A percentile compares a stretch with the other conserved stretches of the same genome.
Evolutionary conservation across 2,113 vertebrate species (phyloP).

Genomic region (Coracopsis vasa): DNA sequence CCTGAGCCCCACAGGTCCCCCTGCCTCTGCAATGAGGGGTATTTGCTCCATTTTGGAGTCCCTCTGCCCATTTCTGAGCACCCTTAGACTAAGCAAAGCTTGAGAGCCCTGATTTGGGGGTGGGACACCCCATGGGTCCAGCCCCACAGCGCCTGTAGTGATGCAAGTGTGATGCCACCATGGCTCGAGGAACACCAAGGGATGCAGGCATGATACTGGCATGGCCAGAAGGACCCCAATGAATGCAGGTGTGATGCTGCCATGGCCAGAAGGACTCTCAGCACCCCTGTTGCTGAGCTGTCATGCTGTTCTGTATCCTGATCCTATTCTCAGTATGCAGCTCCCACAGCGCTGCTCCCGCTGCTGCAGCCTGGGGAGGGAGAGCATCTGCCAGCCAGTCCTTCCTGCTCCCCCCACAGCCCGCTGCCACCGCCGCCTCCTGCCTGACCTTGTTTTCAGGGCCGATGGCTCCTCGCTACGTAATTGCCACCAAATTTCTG

Average conservation of each 20-base stretch:
- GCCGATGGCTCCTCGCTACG: not conserved
- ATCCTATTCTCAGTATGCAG: not conserved
- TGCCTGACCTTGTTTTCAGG: not conserved
- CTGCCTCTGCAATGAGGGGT: fast-evolving
- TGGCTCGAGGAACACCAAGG: not conserved
- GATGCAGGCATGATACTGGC: not conserved
- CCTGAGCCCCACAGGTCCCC: not conserved
- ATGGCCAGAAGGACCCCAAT: fast-evolving
- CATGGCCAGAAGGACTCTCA: not conserved
- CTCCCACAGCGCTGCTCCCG: not conserved
- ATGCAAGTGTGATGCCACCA: fast-evolving
- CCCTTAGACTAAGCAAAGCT: not conserved
- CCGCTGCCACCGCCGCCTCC: not conserved
- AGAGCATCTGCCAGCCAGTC: not conserved
- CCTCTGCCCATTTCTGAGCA: not conserved
- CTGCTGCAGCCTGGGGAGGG: not conserved
- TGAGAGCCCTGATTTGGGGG: fast-evolving
- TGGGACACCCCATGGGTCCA: not conserved
- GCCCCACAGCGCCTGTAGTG: not conserved
- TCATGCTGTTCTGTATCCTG: fast-evolving
- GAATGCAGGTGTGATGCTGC: fast-evolving
- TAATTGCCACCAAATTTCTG: not conserved
- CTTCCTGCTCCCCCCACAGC: not conserved
- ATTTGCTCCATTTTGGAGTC: not conserved
- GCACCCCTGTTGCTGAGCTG: fast-evolving